These are phyloP conservation scores for Arge pagana DNA, from an alignment of 2,888 invertebrate genomes.

Conservation along the genomic window DNA sequence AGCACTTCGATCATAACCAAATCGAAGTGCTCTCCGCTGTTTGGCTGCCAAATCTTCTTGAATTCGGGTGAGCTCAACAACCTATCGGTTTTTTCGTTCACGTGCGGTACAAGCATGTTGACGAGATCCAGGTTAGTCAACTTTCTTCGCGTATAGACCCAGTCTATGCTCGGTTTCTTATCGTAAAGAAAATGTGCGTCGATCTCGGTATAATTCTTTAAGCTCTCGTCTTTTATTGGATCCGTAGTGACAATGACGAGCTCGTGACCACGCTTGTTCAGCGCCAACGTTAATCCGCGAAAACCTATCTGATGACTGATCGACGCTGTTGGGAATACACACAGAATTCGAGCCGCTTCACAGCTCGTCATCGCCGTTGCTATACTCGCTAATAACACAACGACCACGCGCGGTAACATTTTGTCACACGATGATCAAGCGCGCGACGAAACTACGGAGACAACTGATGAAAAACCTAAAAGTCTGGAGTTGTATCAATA, in stretches of 20 bases:
- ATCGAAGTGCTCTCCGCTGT: slow-evolving; percentile 60
- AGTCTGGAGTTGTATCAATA: too few relatives aligned
- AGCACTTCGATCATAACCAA: slow-evolving; percentile 64
- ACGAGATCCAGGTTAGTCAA: fast-evolving
- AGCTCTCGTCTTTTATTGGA: slow-evolving; percentile 20
- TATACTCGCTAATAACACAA: too few relatives aligned
- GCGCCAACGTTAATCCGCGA: slow-evolving; percentile 32
- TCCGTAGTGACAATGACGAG: slow-evolving; percentile 35
- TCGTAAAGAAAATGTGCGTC: slow-evolving; percentile 1
- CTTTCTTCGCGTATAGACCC: neutral
- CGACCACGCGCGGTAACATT: too few relatives aligned
- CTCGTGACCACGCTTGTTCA: slow-evolving; percentile 36
- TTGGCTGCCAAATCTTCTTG: slow-evolving; percentile 1
- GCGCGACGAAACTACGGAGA: too few relatives aligned
- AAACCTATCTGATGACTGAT: slow-evolving; percentile 35
- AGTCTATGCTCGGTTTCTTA: neutral
- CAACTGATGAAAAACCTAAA: too few relatives aligned
- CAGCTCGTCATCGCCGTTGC: too few relatives aligned
- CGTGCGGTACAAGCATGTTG: slow-evolving; percentile 25
- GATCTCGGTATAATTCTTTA: slow-evolving; percentile 29
- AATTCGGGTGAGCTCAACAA: neutral
- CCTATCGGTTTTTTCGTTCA: neutral
- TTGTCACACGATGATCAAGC: too few relatives aligned
- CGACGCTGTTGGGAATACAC: slow-evolving; percentile 32
- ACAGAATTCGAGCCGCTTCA: slow-evolving; percentile 37